phyloP scores from a whole-genome alignment of 1,140 invertebrate species.

The Nautilus pompilius region DNA sequence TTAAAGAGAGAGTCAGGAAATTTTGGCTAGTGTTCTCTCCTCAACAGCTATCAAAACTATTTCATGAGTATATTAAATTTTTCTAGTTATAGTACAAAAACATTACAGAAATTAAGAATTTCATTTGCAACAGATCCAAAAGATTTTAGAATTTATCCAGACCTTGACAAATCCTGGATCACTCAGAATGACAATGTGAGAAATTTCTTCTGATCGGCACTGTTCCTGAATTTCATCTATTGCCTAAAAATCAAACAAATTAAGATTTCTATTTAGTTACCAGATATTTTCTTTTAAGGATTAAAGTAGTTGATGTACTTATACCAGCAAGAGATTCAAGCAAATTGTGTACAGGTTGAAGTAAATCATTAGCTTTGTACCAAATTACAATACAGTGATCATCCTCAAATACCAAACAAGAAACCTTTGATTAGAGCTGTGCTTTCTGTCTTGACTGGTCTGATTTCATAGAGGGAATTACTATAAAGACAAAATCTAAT shows the following conservation, averaged over 20 bases:
- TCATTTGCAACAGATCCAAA: neutral
- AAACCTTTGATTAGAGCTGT: neutral
- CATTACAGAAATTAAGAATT: too few species aligned
- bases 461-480: neutral
- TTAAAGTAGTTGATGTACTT: neutral
- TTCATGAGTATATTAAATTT: too few species aligned
- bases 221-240: slow-evolving; percentile 69
- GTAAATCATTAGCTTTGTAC: neutral
- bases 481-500: neutral
- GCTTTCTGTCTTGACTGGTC: neutral
- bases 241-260: slow-evolving; percentile 48
- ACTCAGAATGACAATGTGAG: slow-evolving; percentile 68
- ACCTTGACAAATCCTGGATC: slow-evolving; percentile 64
- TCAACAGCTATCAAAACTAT: too few species aligned
- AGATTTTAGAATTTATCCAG: slow-evolving; percentile 57
- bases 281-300: neutral
- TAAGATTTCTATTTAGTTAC: neutral
- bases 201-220: slow-evolving; percentile 64
- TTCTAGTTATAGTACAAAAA: too few species aligned
- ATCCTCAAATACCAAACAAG: neutral
- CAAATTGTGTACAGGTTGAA: neutral
- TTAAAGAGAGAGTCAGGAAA: neutral
- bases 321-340: neutral
- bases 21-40: too few species aligned
- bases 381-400: neutral